Conservation (phyloP, 2,797 vertebrate species). For the Hypotaenidia okinawae region DNA sequence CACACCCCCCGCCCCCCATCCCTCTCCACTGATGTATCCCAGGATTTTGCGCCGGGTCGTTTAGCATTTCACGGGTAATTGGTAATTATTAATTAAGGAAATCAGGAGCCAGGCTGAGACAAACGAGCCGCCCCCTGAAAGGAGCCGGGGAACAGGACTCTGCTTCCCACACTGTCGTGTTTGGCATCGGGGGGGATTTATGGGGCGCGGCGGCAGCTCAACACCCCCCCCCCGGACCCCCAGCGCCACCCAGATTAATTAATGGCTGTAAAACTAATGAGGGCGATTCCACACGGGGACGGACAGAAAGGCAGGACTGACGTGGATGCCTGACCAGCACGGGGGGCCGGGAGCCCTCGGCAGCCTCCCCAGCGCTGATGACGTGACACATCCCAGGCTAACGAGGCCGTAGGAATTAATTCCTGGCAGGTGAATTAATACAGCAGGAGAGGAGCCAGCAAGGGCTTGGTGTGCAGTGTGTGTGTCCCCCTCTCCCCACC, state of each 20-base stretch:
- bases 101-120: neutral
- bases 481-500: too few species aligned
- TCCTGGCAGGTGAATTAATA: too few species aligned
- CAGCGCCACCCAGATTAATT: neutral
- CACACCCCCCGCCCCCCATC: too few species aligned
- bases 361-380: neutral
- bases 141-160: neutral
- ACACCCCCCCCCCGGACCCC: neutral
- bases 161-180: neutral
- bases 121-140: neutral
- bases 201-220: neutral
- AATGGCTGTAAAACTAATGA: too few species aligned
- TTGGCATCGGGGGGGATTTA: neutral
- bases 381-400: fast-evolving
- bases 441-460: too few species aligned
- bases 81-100: conserved; percentile 21
- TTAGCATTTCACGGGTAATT: neutral
- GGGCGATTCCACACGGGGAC: neutral
- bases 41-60: neutral
- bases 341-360: too few species aligned
- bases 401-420: neutral
- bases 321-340: too few species aligned
- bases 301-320: too few species aligned
- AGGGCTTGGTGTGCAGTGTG: too few species aligned
- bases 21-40: too few species aligned